phyloP scores from a whole-genome alignment of 2,113 vertebrate species.

The Megaceryle maxima region DNA sequence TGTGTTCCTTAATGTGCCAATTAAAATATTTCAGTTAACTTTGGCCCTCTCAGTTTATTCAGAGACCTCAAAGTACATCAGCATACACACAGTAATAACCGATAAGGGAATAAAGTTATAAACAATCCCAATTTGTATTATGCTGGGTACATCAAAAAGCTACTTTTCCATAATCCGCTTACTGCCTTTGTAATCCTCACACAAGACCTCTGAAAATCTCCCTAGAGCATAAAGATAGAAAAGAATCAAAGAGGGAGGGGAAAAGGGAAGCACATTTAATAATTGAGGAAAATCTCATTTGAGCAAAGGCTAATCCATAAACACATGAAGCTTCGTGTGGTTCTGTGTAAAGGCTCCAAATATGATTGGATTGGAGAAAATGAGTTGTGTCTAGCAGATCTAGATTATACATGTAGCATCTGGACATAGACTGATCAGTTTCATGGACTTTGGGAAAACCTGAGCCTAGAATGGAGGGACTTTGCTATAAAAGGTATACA shows the following conservation, averaged over 20 bases:
- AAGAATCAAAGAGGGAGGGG: not conserved
- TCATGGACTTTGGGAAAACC: not conserved
- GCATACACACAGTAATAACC: not conserved
- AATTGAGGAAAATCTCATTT: slow-evolving; percentile 33
- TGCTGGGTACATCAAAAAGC: slow-evolving; percentile 16
- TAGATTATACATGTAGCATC: not conserved
- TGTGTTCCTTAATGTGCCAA: not conserved
- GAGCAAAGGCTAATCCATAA: not conserved
- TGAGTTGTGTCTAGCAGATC: not conserved
- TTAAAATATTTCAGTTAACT: slow-evolving; percentile 12
- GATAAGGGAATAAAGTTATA: slow-evolving; percentile 9
- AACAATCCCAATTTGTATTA: slow-evolving; percentile 45
- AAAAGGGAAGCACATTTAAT: not conserved
- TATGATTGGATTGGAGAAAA: not conserved
- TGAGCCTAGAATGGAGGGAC: not conserved
- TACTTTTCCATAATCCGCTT: slow-evolving; percentile 40
- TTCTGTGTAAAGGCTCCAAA: not conserved
- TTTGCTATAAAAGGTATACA: not conserved
- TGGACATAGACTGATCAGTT: not conserved
- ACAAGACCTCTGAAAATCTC: slow-evolving; percentile 34
- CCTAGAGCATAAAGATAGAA: not conserved
- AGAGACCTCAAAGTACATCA: not conserved
- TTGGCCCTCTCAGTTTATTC: not conserved
- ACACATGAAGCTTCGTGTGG: rapidly evolving
- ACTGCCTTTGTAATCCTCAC: slow-evolving; percentile 41